phyloP scores from a whole-genome alignment of 2,888 invertebrate species.

The Linnaemya vulpina region DNA sequence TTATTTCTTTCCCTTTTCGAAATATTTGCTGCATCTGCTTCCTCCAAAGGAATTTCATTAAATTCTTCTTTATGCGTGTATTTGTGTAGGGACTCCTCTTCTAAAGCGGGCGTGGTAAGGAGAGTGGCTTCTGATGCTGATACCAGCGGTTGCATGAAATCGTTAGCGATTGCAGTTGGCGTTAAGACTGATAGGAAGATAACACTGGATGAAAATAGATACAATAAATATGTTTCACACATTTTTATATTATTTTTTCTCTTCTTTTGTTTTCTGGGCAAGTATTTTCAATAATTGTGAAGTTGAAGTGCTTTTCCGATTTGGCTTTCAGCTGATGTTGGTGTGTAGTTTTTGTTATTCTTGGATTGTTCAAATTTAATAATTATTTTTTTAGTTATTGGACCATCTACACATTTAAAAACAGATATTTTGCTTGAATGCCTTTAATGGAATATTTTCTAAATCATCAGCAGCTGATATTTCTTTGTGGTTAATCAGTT shows the following conservation, averaged over 20 bases:
- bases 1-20: constrained; percentile 33
- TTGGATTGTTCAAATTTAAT: background rate
- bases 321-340: constrained; percentile 3
- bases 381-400: background rate
- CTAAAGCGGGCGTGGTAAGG: constrained; percentile 73
- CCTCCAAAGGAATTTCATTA: constrained; percentile 51
- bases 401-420: constrained; percentile 5
- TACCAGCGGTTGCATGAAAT: constrained; percentile 70
- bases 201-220: constrained; percentile 74
- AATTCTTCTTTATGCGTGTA: constrained; percentile 33
- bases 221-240: constrained; percentile 76
- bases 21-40: constrained; percentile 51
- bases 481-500: constrained; percentile 43
- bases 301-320: background rate
- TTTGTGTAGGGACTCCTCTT: constrained; percentile 43
- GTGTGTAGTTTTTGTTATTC: constrained; percentile 12
- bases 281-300: background rate
- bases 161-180: constrained; percentile 47
- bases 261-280: background rate
- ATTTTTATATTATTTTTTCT: constrained; percentile 38
- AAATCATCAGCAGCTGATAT: constrained; percentile 36
- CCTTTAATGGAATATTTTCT: constrained; percentile 37
- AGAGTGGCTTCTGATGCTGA: constrained; percentile 76
- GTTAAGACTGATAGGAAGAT: background rate
- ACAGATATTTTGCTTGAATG: constrained; percentile 71